Evolutionary conservation across 1,140 invertebrate genomes (phyloP).

Genomic region (Penaeus indicus): DNA sequence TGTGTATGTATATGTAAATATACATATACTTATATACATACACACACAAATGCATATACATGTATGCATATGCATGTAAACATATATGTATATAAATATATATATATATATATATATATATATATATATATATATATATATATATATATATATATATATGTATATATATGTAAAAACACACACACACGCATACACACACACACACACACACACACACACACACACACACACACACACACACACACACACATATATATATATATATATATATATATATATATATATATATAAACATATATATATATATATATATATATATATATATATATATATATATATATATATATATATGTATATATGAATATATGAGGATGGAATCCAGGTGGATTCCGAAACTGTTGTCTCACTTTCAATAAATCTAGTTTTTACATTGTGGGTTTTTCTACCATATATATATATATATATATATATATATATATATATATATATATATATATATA

Average conservation of each 20-base stretch:
- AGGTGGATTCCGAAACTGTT: too few species aligned
- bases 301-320: constrained; percentile 25
- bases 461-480: constrained; percentile 28
- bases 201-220: not conserved
- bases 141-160: not conserved
- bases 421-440: too few species aligned
- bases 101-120: not conserved
- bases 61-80: not conserved
- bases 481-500: constrained; percentile 19
- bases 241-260: not conserved
- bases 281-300: constrained; percentile 5
- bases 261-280: not conserved
- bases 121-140: constrained; percentile 7
- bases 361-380: too few species aligned
- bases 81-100: not conserved
- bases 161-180: constrained; percentile 9
- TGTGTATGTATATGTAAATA: not conserved
- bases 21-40: not conserved
- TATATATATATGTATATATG: constrained; percentile 4
- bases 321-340: constrained; percentile 23
- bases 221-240: not conserved
- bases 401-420: too few species aligned
- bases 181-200: not conserved
- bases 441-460: constrained; percentile 23
- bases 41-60: not conserved